These are phyloP conservation scores for Poeciliopsis paucimaculata DNA, from an alignment of 2,797 vertebrate species.

Conservation along the genomic window DNA sequence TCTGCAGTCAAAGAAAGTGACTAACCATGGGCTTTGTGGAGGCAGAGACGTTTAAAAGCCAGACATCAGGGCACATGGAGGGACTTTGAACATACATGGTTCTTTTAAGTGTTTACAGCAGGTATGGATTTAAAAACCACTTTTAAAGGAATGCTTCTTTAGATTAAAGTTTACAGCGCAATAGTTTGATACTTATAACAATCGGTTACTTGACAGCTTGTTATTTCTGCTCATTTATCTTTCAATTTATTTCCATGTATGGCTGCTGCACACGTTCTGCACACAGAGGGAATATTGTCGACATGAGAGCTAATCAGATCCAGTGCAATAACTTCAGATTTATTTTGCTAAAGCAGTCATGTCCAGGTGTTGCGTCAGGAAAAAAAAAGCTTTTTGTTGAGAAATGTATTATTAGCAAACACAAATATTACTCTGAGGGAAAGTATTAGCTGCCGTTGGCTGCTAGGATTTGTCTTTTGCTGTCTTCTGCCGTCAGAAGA, in stretches of 20 bases:
- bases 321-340: background rate
- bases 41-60: constrained; percentile 45
- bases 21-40: constrained; percentile 49
- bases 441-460: no score
- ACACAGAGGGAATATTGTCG: background rate
- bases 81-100: constrained; percentile 41
- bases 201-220: background rate
- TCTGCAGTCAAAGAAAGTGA: constrained; percentile 70
- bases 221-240: constrained; percentile 1
- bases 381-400: background rate
- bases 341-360: background rate
- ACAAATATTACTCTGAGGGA: background rate
- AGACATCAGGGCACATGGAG: constrained; percentile 43
- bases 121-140: constrained; percentile 35
- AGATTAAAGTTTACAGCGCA: constrained; percentile 8
- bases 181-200: background rate
- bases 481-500: background rate
- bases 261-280: background rate
- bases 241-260: background rate
- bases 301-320: background rate
- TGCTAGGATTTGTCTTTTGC: background rate
- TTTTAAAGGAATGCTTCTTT: constrained; percentile 52
- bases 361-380: no score
- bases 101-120: constrained; percentile 35
- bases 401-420: background rate